Conservation (phyloP, 2,113 vertebrate species). For the Protomyctophum bolini region DNA sequence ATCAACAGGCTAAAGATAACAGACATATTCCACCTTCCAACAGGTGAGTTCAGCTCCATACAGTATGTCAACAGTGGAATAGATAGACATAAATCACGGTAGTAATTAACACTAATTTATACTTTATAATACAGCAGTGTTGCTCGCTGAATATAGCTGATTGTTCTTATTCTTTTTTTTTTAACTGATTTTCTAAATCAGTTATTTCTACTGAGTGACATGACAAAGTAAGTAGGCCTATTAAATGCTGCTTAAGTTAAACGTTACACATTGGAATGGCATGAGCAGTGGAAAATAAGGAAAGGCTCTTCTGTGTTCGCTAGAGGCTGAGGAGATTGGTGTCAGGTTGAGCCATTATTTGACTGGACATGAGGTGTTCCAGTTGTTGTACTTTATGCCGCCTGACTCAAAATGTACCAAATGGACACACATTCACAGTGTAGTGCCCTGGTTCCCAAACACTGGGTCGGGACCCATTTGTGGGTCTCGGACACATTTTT, state of each 20-base stretch:
- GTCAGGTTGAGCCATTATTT: not conserved
- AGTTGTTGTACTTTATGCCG: not conserved
- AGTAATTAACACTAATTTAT: no score
- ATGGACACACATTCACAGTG: conserved; percentile 29
- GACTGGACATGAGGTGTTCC: not conserved
- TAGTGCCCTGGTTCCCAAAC: no score
- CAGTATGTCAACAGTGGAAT: no score
- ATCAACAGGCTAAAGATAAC: conserved; percentile 5
- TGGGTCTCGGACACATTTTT: no score
- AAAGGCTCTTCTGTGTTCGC: not conserved
- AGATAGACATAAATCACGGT: no score
- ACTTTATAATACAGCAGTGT: not conserved
- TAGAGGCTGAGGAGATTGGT: not conserved
- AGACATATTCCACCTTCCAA: conserved; percentile 40
- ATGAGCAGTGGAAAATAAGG: no score
- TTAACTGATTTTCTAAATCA: not conserved
- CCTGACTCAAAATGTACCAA: not conserved
- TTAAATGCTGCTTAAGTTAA: not conserved
- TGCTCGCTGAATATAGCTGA: not conserved
- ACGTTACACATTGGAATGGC: not conserved
- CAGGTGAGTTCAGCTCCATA: conserved; percentile 31
- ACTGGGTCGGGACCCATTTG: no score
- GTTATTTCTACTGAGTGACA: no score
- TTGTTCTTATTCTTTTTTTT: not conserved
- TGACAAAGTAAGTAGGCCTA: no score